Base-by-base conservation (phyloP, 1,140 invertebrate species). In the Stegodyphus dumicola region DNA sequence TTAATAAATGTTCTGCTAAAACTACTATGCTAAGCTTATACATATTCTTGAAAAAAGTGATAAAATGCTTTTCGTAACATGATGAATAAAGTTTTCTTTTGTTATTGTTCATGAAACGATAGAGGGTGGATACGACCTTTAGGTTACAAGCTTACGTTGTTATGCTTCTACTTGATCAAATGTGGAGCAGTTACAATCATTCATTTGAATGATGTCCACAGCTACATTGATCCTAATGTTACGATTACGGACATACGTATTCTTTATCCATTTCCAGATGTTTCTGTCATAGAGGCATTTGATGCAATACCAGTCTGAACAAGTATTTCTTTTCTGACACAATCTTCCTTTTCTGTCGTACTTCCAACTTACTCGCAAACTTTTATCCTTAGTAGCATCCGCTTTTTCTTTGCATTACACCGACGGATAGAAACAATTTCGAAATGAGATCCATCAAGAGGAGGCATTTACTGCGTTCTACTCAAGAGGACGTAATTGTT, bases 381-480 rank as follows among this genome's bases (percentile, higher is more conserved):
- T 56, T 75, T 75, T 75, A 56, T 75, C 73, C 9, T 18, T 75
- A 11, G 9, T 18, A 60, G 52, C 73, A 56, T 18, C 73, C 33
- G 48, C 18, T 75, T 75, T 75, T 75, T 75, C 54, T 54, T 54
- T 75, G 54, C 60, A 75, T 75, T 18, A 56, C 17, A 33, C n/a
- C 51, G 60, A 18, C 33, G 60, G 73, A 75, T 75, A 75, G 73
- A 75, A 75, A 75, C 73, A 48, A 75, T 75, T 75, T 75, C 73
- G 73, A 75, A 75, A 75, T 75, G 33, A 75, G 73, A 60, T 18
- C 73, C 73, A 60, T 75, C 73, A 75, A 75, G 60, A 56, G 73
- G 60, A 75, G 73, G 73, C 53, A 75, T 75, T 75, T 75, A 75
- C 13, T 18, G 49, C 53, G 54, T 75, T 56, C 54, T 60, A 54